Percentiles rank a stretch among this genome's conserved stretches.
Conservation (phyloP, 2,113 vertebrate genomes). For the Thunnus maccoyii region DNA sequence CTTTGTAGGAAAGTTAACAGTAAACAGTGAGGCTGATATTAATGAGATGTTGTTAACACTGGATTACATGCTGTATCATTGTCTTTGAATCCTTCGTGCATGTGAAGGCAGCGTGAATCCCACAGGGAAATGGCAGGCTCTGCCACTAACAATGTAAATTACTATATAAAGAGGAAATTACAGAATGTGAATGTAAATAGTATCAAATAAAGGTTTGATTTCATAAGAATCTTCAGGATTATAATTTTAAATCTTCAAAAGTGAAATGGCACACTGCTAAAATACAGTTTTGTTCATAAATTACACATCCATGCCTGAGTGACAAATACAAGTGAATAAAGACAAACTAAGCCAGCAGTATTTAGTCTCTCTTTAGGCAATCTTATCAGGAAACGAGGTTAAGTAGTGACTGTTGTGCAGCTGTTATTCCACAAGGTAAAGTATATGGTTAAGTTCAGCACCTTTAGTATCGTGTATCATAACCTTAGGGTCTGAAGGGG, state of each 20-base stretch:
- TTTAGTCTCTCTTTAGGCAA: conserved; percentile 30
- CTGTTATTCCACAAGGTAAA: conserved; percentile 63
- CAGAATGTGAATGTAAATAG: too few species aligned
- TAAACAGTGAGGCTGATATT: neutral
- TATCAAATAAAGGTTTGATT: too few species aligned
- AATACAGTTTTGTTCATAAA: neutral
- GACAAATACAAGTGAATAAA: conserved; percentile 33
- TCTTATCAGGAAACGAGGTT: conserved; percentile 68
- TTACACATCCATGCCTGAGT: conserved; percentile 7
- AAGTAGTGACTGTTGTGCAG: conserved; percentile 58
- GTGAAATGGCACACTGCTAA: neutral
- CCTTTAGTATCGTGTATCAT: conserved; percentile 73
- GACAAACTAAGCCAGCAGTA: conserved; percentile 8
- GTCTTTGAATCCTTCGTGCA: too few species aligned
- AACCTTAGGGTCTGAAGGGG: conserved; percentile 71
- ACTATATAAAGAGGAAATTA: too few species aligned
- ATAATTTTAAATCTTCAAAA: too few species aligned
- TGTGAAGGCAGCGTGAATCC: too few species aligned
- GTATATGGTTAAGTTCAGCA: conserved; percentile 69
- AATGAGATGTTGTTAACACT: neutral
- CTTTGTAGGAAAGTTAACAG: neutral
- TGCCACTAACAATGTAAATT: neutral
- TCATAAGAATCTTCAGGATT: too few species aligned
- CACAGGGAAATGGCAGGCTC: too few species aligned
- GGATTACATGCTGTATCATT: neutral